phyloP scores from a whole-genome alignment of 1,140 invertebrate genomes.

The Drosophila fuyamai region DNA sequence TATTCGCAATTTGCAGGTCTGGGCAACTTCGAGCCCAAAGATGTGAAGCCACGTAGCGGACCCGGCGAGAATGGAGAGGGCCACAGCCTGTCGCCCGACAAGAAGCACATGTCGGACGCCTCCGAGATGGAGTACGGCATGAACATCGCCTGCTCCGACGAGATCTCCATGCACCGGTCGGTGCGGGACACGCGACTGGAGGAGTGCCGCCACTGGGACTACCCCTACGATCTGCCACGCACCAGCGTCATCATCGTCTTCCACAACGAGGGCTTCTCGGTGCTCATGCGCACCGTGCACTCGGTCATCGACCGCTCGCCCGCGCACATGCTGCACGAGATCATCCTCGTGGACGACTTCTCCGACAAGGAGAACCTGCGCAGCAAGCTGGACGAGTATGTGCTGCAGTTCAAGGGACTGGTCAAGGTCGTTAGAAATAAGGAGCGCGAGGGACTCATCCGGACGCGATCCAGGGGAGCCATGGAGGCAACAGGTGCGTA shows the following conservation, averaged over 20 bases:
- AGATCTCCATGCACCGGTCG: constrained; percentile 91
- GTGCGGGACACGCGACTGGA: constrained; percentile 94
- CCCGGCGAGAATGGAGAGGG: constrained; percentile 92
- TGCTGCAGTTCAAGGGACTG: constrained; percentile 94
- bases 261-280: constrained; percentile 99
- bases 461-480: constrained; percentile 96
- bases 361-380: constrained; percentile 98
- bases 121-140: constrained; percentile 96
- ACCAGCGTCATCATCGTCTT: constrained; percentile 99
- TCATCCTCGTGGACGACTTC: constrained; percentile 99
- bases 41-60: constrained; percentile 87
- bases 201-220: constrained; percentile 99
- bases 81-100: constrained; percentile 74
- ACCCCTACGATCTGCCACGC: constrained; percentile 94
- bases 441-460: constrained; percentile 95
- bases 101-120: constrained; percentile 89
- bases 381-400: constrained; percentile 94
- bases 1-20: constrained; percentile 70
- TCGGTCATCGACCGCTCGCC: constrained; percentile 97
- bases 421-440: constrained; percentile 94
- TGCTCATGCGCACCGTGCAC: constrained; percentile 97
- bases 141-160: constrained; percentile 98
- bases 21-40: constrained; percentile 89
- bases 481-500: constrained; percentile 91
- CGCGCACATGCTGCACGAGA: constrained; percentile 95